Evolutionary conservation across 2,888 invertebrate species (phyloP), one percentile per base, ranked within the genome.

Genomic region (Acleris emargana): DNA sequence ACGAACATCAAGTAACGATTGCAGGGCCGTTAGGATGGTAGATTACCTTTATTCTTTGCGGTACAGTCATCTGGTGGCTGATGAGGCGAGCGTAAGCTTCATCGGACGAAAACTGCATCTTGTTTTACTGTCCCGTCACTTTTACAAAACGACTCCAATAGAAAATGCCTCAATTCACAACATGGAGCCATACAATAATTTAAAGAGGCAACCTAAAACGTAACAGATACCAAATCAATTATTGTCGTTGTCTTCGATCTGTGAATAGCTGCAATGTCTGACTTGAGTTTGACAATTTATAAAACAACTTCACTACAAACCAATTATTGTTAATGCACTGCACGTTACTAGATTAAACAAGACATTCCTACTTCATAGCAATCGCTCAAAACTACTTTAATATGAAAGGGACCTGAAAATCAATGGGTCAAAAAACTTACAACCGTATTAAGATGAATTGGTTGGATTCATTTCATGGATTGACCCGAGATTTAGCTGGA

Each of bases 1-100:
- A 45, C 45, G 5, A 45, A 45, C 1, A 45, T 45, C 38, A 11
- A 4, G 4, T 38, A 45, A 17, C n/a, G n/a, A 16, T 7, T 45
- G 16, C n/a, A 17, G 45, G 17, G 38, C 13, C 5, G 5, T n/a
- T 45, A 2, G 45, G n/a, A 1, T 45, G 45, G 17, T 45, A 22
- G 28, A 22, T 49, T 64, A 91, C 92, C 90, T 92, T 91, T 69
- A 92, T 92, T 72, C 92, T 85, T 79, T 92, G 92, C 63, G 92
- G 91, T 67, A 91, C 92, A 70, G 92, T 92, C 92, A 91, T 92
- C 69, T 91, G 90, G 75, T 92, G 91, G 80, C 91, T 92, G 76
- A 92, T 91, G 64, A 90, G 89, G 71, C 92, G 84, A 70, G 90
- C 82, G 72, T 91, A 92, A 51, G 91, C 88, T 81, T 92, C 92